Evolutionary conservation across 1,140 invertebrate species (phyloP).

Genomic region (Whitmania pigra): DNA sequence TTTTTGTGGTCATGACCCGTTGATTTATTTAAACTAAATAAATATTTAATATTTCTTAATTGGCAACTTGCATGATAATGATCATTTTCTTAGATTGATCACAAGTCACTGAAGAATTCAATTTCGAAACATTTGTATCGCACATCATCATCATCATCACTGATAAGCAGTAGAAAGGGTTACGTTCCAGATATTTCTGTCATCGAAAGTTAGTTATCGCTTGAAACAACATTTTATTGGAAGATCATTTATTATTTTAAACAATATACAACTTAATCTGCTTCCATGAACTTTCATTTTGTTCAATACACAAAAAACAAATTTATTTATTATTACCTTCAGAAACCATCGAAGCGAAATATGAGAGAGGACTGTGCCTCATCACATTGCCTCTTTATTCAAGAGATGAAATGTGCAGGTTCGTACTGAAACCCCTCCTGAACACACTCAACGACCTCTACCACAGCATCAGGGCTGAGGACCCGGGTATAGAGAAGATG

Average conservation of each 20-base stretch:
- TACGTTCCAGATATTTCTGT: constrained; percentile 1
- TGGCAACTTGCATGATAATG: too few species aligned
- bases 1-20: too few species aligned
- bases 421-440: constrained; percentile 77
- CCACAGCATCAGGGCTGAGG: constrained; percentile 69
- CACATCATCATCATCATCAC: constrained; percentile 6
- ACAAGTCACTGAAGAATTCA: too few species aligned
- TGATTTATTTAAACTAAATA: too few species aligned
- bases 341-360: background rate
- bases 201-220: background rate
- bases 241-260: background rate
- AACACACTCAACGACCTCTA: constrained; percentile 83
- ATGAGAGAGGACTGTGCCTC: constrained; percentile 66
- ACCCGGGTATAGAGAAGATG: constrained; percentile 76
- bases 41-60: too few species aligned
- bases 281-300: background rate
- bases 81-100: too few species aligned
- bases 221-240: background rate
- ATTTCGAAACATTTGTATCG: background rate
- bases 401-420: constrained; percentile 70
- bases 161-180: background rate
- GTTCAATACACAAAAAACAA: background rate
- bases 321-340: constrained; percentile 3
- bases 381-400: constrained; percentile 82
- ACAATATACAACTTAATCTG: background rate